A percentile compares a stretch with the other conserved stretches of the same genome.
Conservation (phyloP, 2,113 vertebrate genomes). For the Polypterus bichir region DNA sequence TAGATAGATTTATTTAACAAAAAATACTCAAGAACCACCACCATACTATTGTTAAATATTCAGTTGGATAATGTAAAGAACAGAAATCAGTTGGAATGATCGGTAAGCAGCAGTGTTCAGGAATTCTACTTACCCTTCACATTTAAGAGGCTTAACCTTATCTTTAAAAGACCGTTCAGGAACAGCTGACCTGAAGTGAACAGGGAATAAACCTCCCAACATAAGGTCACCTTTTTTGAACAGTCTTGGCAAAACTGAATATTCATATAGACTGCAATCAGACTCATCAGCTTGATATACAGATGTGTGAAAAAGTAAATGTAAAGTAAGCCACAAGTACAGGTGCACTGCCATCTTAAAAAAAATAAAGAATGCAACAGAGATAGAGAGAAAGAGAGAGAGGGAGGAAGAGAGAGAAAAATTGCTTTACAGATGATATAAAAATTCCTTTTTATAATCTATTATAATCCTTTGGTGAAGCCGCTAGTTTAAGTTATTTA, state of each 20-base stretch:
- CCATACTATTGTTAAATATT: too few species aligned
- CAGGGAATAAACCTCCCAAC: slow-evolving; percentile 33
- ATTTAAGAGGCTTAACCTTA: slow-evolving; percentile 9
- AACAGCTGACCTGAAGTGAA: slow-evolving; percentile 25
- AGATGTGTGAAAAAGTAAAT: background rate
- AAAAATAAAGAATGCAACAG: background rate
- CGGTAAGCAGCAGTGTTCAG: too few species aligned
- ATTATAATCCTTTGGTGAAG: too few species aligned
- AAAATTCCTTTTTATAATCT: too few species aligned
- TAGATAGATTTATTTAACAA: too few species aligned
- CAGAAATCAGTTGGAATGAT: too few species aligned
- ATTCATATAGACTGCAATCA: slow-evolving; percentile 24
- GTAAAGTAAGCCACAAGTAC: background rate
- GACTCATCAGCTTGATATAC: slow-evolving; percentile 7
- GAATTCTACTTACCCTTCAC: slow-evolving; percentile 21
- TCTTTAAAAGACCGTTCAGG: slow-evolving; percentile 25
- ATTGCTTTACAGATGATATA: background rate
- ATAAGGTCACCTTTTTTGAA: slow-evolving; percentile 30
- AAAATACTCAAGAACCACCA: too few species aligned
- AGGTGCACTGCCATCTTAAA: background rate
- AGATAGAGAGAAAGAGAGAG: slow-evolving; percentile 4
- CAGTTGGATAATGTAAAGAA: too few species aligned
- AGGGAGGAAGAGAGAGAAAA: background rate
- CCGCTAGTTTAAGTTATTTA: too few species aligned
- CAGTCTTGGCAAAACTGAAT: slow-evolving; percentile 25